Evolutionary conservation across 2,797 vertebrate genomes (phyloP), one percentile per base, ranked within the genome.

Genomic region (Amniataba percoides): DNA sequence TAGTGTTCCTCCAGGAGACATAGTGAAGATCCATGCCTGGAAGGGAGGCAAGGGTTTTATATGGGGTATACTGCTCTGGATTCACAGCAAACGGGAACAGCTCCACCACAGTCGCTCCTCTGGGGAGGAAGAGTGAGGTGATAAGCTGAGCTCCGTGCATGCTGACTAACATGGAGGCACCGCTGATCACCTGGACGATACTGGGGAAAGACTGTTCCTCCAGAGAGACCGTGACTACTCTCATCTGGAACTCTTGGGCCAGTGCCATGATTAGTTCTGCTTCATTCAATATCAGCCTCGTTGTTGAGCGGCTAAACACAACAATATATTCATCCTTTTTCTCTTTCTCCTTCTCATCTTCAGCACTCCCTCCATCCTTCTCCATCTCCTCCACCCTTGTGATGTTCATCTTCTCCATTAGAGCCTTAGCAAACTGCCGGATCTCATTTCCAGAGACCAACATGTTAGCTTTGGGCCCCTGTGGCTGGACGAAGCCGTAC

Each of bases 11-110:
- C 98, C 98, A 99, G 58, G 97, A 95, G 15, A 97, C 87, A n/a
- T 99, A 99, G 78, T 98, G 97, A 59, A 99, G 96, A 86, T 98
- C 98, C 96, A 99, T 99, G 88, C 97, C 96, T 8, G 97, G 98
- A 82, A 99, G 96, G 0, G 93, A 95, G 66, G 97, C 94, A 53
- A 99, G 91, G 0, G 98, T 99, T 95, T 96, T 99, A 62, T 99
- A 99, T 0, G 98, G 98, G 0, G 96, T 97, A 78, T 99, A 99
- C 88, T 99, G 98, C 40, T 99, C 98, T 0, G 98, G 97, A 82
- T 98, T 99, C 72, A 99, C 95, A 0, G 96, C 98, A 2, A 97
- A 99, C 0, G 98, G 98, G 71, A 98, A 99, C 18, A 99, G 96
- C 80, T 99, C 98, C 9, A 99, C 96, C 69, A 99, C 96, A 0